Base-by-base conservation (phyloP, 1,140 invertebrate genomes). In the Parapsyche elsis region DNA sequence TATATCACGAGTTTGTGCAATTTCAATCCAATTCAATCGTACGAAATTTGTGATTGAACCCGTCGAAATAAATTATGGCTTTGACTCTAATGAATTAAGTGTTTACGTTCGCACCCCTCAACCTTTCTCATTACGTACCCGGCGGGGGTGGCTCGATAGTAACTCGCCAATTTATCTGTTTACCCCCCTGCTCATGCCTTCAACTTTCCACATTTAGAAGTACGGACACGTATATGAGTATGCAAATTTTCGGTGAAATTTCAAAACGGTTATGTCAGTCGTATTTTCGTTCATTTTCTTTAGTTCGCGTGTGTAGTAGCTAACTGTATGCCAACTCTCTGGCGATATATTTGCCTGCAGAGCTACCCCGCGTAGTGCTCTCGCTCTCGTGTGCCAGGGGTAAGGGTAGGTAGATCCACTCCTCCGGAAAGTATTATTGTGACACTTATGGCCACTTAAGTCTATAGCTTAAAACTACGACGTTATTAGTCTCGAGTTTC, bases 231-330 rank as follows among this genome's bases (percentile, higher is more conserved):
- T 16, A 53, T 53, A 53, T 53, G 59, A 26, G 19, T 26, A 76
- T 59, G 73, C 46, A 76, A 76, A 76, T 57, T 24, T n/a, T 46
- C 46, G 76, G n/a, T 10, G 59, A 38, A 67, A 67, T 64, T 77
- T 77, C 76, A 21, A 45, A 77, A 64, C 76, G 14, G 73, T 75
- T 75, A 75, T 77, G 53, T 61, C 76, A 26, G 76, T 77, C 76
- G 76, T 77, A 77, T 77, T 77, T 67, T 77, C 57, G 64, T 67
- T 61, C 76, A 61, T 64, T 24, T 77, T 77, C 76, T 75, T 75
- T 49, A 49, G 21, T 75, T 75, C 46, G 2, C 38, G n/a, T n/a
- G n/a, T n/a, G n/a, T n/a, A n/a, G n/a, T 49, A 49, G 44, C 73
- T 53, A 10, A n/a, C n/a, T 53, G 16, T n/a, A 38, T 38, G 30